Percentiles rank a stretch among this genome's conserved stretches.
These are phyloP conservation scores for Hyperoodon ampullatus DNA, from an alignment of 2,113 vertebrate species.

Conservation along the genomic window DNA sequence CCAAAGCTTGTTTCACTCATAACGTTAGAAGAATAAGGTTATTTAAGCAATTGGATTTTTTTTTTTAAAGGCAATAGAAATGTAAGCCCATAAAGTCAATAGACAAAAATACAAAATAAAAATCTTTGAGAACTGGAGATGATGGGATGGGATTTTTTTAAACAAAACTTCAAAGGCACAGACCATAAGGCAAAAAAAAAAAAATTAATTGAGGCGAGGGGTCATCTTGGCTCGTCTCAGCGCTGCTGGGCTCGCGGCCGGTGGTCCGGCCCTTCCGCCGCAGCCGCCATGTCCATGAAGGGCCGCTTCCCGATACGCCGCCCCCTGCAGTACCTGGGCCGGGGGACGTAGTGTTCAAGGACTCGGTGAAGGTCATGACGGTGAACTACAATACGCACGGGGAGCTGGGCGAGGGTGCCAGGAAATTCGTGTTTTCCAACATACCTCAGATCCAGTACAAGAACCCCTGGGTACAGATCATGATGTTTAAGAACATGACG, in stretches of 20 bases:
- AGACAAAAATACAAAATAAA: background rate
- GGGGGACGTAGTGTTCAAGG: slow-evolving; percentile 92
- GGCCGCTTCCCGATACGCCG: slow-evolving; percentile 93
- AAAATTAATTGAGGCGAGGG: too few relatives aligned
- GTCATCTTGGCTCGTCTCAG: rapidly evolving
- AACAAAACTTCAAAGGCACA: background rate
- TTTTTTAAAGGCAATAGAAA: background rate
- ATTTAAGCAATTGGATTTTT: slow-evolving; percentile 11
- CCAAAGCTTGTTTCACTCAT: background rate
- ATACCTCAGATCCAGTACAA: too few relatives aligned
- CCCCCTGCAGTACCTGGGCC: slow-evolving; percentile 93
- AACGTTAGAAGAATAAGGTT: background rate
- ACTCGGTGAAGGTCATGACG: slow-evolving; percentile 94
- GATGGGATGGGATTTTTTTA: background rate
- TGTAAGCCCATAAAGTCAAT: background rate
- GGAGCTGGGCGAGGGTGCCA: slow-evolving; percentile 92
- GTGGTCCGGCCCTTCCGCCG: rapidly evolving
- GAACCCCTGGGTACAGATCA: too few relatives aligned
- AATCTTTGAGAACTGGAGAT: background rate
- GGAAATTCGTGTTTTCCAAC: slow-evolving; percentile 69
- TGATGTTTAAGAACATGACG: too few relatives aligned
- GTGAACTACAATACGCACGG: slow-evolving; percentile 96
- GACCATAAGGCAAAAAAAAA: background rate
- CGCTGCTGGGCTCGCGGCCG: rapidly evolving
- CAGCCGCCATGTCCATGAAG: slow-evolving; percentile 93